Conservation (phyloP, 1,140 invertebrate species). For the Drosophila murphyi region DNA sequence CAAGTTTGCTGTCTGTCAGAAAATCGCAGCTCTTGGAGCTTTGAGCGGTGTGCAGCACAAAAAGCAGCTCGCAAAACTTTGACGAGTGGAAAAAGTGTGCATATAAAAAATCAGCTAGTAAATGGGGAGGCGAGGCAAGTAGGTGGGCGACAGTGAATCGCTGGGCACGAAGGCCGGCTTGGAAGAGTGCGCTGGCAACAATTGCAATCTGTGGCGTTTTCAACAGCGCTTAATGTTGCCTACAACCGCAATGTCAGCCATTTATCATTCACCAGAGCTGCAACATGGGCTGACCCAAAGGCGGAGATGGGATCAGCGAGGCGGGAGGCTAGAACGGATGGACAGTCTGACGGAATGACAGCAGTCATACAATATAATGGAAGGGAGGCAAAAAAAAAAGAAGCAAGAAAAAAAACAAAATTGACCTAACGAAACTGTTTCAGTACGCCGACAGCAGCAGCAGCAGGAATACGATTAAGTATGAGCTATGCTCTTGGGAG, state of each 20-base stretch:
- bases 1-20: slow-evolving; percentile 67
- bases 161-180: not conserved
- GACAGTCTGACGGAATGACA: slow-evolving; percentile 29
- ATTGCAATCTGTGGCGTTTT: slow-evolving; percentile 77
- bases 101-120: slow-evolving; percentile 39
- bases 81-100: slow-evolving; percentile 41
- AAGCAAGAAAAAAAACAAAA: slow-evolving; percentile 36
- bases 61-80: slow-evolving; percentile 46
- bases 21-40: slow-evolving; percentile 27
- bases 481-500: slow-evolving; percentile 26
- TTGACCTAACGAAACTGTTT: slow-evolving; percentile 42
- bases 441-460: not conserved
- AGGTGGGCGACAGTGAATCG: not conserved
- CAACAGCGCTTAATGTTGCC: slow-evolving; percentile 74
- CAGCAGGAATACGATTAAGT: slow-evolving; percentile 31
- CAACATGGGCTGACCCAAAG: slow-evolving; percentile 20
- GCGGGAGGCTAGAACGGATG: slow-evolving; percentile 23
- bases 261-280: slow-evolving; percentile 72
- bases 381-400: not conserved
- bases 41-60: slow-evolving; percentile 28
- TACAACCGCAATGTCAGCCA: slow-evolving; percentile 77
- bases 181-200: slow-evolving; percentile 40
- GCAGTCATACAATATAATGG: slow-evolving; percentile 20
- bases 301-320: not conserved
- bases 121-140: not conserved